Base-by-base conservation (phyloP, 2,888 invertebrate species). In the Drosophila recens region DNA sequence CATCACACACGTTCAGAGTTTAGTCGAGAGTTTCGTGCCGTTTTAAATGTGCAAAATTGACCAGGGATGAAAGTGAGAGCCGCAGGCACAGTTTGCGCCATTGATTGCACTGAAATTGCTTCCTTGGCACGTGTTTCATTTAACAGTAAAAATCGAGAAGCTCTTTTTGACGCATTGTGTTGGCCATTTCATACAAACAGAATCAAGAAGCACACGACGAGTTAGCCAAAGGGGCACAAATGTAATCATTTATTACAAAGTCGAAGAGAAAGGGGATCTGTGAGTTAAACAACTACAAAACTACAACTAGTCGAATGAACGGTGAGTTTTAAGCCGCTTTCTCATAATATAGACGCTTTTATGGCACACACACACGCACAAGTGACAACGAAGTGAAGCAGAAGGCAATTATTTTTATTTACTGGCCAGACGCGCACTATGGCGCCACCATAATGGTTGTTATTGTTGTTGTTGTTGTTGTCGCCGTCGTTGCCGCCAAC, bases 341-440 rank as follows among this genome's bases (percentile, higher is more conserved):
- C 69, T 70, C 64, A 74, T 87, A 80, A 75, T 82, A 71, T 70
- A 82, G 78, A 82, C 76, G 74, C 78, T 87, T 85, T 87, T 87
- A 85, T 82, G 71, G 53, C 63, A 27, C 62, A 67, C 76, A 75
- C 78, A 15, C 66, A 52, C 72, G 57, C 58, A 51, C 54, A 40
- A 79, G 76, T 75, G 87, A 87, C 85, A 72, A 82, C 80, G 86
- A 80, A 84, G 81, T 88, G 88, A 83, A 90, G 82, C 88, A 89
- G 85, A 85, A 89, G 89, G 91, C 91, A 90, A 91, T 91, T 90
- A 90, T 90, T 89, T 91, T 91, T 91, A 91, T 91, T 91, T 91
- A 91, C 90, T 90, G 87, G 83, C 82, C 89, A 90, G 90, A 86
- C 90, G 81, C 85, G 80, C 86, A 87, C 79, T 88, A 84, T 91